Evolutionary conservation across 53 echinoderm and acorn worm genomes (phyloP).

Genomic region (Echinarachnius parma): DNA sequence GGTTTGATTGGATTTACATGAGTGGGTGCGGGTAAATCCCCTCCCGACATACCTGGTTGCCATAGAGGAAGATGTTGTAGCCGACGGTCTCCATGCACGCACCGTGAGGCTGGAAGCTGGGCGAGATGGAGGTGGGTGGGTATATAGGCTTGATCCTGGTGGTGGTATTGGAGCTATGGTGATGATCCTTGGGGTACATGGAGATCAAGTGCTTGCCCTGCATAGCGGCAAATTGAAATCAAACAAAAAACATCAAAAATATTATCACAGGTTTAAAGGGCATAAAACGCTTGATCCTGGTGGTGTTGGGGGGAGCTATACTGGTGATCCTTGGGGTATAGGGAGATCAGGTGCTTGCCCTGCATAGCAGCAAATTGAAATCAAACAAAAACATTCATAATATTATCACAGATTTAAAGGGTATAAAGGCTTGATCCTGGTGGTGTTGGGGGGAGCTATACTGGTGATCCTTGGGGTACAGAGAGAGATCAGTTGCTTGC

Average conservation of each 20-base stretch:
- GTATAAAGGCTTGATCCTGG: constrained; percentile 29
- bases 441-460: background rate
- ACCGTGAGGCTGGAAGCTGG: constrained; percentile 38
- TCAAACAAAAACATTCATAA: too few species aligned
- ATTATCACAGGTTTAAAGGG: too few species aligned
- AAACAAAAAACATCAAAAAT: too few species aligned
- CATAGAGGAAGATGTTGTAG: constrained; percentile 67
- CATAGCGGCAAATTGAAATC: too few species aligned
- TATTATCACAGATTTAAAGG: too few species aligned
- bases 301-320: too few species aligned
- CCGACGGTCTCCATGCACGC: constrained; percentile 64
- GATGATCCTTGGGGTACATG: constrained; percentile 16
- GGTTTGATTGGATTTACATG: background rate
- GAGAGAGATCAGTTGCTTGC: background rate
- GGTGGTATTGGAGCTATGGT: background rate
- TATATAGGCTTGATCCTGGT: constrained; percentile 23
- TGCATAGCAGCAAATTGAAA: too few species aligned
- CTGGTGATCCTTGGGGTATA: too few species aligned
- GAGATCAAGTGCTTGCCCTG: background rate
- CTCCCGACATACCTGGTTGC: constrained; percentile 72
- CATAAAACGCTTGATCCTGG: too few species aligned
- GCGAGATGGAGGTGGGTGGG: constrained; percentile 42
- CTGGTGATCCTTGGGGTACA: constrained; percentile 20
- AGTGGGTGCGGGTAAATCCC: background rate
- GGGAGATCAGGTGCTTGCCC: too few species aligned